phyloP scores from a whole-genome alignment of 1,140 invertebrate species.

The Cherax destructor region DNA sequence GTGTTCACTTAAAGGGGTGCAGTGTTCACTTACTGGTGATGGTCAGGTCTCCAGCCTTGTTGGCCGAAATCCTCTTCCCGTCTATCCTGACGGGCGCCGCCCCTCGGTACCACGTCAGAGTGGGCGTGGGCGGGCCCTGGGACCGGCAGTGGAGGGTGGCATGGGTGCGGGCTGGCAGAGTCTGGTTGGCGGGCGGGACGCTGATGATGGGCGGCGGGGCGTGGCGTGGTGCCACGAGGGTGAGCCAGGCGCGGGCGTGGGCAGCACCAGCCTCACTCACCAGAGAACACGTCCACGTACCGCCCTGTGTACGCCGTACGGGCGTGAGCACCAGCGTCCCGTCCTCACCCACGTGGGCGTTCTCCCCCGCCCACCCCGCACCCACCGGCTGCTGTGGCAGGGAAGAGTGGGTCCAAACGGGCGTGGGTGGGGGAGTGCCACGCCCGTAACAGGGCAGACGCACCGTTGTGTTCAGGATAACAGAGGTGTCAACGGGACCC shows the following conservation, averaged over 20 bases:
- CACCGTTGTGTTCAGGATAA: conserved; percentile 81
- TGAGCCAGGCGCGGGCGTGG: conserved; percentile 62
- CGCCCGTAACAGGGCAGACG: conserved; percentile 82
- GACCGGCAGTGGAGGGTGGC: conserved; percentile 64
- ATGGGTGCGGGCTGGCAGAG: conserved; percentile 55
- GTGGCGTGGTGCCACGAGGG: conserved; percentile 29
- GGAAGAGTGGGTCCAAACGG: conserved; percentile 85
- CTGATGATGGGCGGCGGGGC: conserved; percentile 64
- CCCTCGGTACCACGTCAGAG: conserved; percentile 66
- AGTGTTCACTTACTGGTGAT: conserved; percentile 59
- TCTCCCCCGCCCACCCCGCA: conserved; percentile 50
- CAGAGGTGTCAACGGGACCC: conserved; percentile 80
- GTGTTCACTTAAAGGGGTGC: background rate
- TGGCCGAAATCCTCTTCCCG: conserved; percentile 47
- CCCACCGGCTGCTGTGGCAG: conserved; percentile 67
- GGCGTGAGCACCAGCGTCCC: conserved; percentile 45
- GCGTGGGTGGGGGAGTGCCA: conserved; percentile 83
- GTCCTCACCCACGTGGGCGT: conserved; percentile 40
- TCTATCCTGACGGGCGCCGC: conserved; percentile 46
- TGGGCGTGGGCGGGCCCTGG: conserved; percentile 54
- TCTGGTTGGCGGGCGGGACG: conserved; percentile 63
- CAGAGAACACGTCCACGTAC: conserved; percentile 64
- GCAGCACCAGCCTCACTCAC: conserved; percentile 59
- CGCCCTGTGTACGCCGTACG: conserved; percentile 13
- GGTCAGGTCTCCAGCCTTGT: conserved; percentile 57